Base-by-base conservation (phyloP, 2,113 vertebrate species). In the Varanus salvator region DNA sequence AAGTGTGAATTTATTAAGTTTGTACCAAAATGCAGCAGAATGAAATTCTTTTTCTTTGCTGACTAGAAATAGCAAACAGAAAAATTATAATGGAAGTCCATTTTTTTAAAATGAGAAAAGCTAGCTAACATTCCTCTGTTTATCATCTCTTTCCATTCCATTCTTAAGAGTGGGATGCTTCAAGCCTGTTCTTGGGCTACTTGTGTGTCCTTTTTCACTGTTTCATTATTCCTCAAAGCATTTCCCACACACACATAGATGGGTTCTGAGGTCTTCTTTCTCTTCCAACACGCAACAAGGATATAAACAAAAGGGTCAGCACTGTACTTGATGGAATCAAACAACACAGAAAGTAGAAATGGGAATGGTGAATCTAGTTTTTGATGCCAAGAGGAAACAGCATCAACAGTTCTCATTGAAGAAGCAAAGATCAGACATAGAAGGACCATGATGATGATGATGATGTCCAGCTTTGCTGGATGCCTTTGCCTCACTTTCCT, bases 331-430 rank as follows among this genome's bases (percentile, higher is more conserved):
- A 90, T 15, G 4, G 21, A 31, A 5, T 34, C 89, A 84, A 75
- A 77, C n/a, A 90, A 86, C 92, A 92, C 90, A 95, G 94, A 57
- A 94, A 92, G 29, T 34, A 54, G 31, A 80, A 19, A 29, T 66
- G 68, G 0, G 23, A 19, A 3, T 25, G 0, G 0, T 0, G n/a
- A 88, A 80, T 1, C 19, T 50, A 54, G 2, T 38, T 25, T 84
- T 83, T 57, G n/a, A 48, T 6, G 15, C 0, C 9, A 9, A 71
- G 0, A 0, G 69, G 85, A 54, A 4, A 6, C 27, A 52, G 31
- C 0, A 38, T 21, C 52, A 90, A 90, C 4, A 9, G 84, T 0
- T 74, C 85, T 52, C 17, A 90, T 4, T 66, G 91, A 90, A 71
- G 90, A 3, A 2, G 89, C 89, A 23, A 92, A 93, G 69, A 86